Evolutionary conservation across 2,113 vertebrate genomes (phyloP).

Genomic region (Mungos mungo): DNA sequence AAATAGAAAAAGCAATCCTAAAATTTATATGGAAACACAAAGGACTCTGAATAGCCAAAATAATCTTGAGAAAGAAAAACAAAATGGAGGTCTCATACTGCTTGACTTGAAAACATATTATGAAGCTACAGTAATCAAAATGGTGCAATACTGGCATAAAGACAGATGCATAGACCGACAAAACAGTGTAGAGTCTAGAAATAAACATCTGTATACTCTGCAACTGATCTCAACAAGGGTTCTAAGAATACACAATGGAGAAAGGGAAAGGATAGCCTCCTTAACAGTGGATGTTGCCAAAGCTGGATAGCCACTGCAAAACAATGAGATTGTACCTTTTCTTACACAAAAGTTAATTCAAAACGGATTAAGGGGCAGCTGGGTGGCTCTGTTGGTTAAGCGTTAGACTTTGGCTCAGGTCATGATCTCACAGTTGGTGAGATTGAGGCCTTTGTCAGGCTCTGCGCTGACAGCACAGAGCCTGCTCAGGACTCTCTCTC

Average conservation of each 20-base stretch:
- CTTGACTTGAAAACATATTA: background rate
- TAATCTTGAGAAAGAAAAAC: background rate
- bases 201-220: background rate
- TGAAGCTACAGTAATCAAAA: background rate
- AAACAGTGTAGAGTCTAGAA: background rate
- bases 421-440: no score
- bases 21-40: background rate
- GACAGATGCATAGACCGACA: background rate
- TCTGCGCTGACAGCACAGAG: no score
- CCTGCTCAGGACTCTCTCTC: no score
- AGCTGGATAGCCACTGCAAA: background rate
- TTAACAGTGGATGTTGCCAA: background rate
- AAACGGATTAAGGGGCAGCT: background rate
- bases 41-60: background rate
- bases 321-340: background rate
- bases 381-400: no score
- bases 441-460: no score
- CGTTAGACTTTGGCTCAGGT: no score
- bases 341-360: background rate
- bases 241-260: background rate
- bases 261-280: background rate
- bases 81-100: background rate
- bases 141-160: background rate
- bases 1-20: background rate
- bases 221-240: background rate